These are phyloP conservation scores for Conchocele bisecta DNA, from an alignment of 2,888 invertebrate genomes.

Conservation along the genomic window DNA sequence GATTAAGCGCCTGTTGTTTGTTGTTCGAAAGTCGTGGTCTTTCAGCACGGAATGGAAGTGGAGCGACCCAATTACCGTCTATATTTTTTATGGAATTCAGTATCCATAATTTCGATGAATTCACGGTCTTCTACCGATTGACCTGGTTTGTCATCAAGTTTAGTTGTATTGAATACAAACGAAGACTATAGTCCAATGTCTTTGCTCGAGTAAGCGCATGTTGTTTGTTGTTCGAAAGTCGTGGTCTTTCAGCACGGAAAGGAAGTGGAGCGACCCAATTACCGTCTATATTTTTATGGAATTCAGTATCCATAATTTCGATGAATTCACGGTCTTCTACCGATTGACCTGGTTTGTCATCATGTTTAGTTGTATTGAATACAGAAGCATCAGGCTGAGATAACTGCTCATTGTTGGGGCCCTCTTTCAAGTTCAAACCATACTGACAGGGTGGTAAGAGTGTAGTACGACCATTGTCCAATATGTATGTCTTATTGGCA, in stretches of 20 bases:
- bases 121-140: no score
- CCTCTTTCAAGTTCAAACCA: slow-evolving; percentile 20
- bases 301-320: background rate
- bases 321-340: slow-evolving; percentile 7
- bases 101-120: no score
- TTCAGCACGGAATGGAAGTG: slow-evolving; percentile 52
- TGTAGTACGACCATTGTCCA: slow-evolving; percentile 21
- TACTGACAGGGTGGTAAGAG: slow-evolving; percentile 33
- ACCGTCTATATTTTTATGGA: background rate
- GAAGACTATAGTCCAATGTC: background rate
- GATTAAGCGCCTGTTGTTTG: no score
- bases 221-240: background rate
- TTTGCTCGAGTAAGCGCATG: background rate
- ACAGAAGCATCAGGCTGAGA: no score
- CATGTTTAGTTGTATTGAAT: background rate
- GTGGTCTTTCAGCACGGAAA: background rate
- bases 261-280: background rate
- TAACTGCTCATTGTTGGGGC: no score
- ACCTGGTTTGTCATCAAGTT: no score
- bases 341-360: slow-evolving; percentile 5
- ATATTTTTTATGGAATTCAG: slow-evolving; percentile 9
- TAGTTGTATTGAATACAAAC: no score
- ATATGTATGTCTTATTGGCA: slow-evolving; percentile 32
- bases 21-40: no score
- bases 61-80: slow-evolving; percentile 27